Evolutionary conservation across 2,797 vertebrate genomes (phyloP).

Genomic region (Nasua narica): DNA sequence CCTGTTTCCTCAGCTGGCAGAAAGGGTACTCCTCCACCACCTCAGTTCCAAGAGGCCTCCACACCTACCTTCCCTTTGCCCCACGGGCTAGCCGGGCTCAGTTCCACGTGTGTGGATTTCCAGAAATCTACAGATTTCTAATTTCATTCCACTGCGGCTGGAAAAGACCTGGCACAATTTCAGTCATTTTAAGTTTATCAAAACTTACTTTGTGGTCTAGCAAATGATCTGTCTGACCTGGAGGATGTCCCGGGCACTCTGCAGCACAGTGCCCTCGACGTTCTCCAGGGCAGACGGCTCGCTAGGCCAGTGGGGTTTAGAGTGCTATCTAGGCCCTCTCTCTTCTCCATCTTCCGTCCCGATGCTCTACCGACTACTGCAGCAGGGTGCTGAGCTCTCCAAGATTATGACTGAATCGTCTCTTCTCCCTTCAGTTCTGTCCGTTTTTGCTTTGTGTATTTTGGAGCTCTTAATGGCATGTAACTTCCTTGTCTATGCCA

Average conservation of each 20-base stretch:
- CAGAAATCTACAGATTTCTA: neutral
- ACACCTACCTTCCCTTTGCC: neutral
- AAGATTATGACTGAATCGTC: fast-evolving
- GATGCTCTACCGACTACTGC: neutral
- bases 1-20: neutral
- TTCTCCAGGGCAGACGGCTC: neutral
- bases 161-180: neutral
- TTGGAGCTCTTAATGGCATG: neutral
- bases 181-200: neutral
- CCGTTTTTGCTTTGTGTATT: neutral
- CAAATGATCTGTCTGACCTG: neutral
- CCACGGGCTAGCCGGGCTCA: neutral
- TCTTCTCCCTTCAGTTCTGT: neutral
- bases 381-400: neutral
- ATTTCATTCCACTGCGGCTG: neutral
- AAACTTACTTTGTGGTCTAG: neutral
- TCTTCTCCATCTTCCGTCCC: neutral
- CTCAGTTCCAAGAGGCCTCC: neutral
- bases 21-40: neutral
- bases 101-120: neutral
- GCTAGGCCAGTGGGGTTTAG: too few relatives aligned
- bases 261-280: neutral
- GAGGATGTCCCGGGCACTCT: neutral
- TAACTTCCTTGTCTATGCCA: neutral
- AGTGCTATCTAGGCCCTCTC: neutral